Evolutionary conservation across 1,140 invertebrate species (phyloP).

Genomic region (Pinna nobilis): DNA sequence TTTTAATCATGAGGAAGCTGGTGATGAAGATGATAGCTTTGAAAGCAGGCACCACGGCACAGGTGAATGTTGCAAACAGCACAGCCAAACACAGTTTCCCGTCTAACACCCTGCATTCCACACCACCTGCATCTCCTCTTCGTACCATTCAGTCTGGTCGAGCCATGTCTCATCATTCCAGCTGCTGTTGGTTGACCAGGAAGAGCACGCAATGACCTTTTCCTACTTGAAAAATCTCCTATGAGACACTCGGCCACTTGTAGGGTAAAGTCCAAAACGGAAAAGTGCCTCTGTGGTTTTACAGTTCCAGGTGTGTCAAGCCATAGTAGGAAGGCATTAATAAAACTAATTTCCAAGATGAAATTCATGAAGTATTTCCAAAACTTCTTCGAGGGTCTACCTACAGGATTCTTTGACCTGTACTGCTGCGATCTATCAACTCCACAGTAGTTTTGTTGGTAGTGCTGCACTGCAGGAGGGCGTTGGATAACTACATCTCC

Average conservation of each 20-base stretch:
- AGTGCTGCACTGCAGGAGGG: conserved; percentile 2
- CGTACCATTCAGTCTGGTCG: background rate
- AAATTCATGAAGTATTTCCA: conserved; percentile 28
- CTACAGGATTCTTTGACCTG: conserved; percentile 24
- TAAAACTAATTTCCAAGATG: conserved; percentile 13
- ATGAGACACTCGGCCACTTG: conserved; percentile 10
- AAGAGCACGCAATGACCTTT: background rate
- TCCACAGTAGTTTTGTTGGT: conserved; percentile 20
- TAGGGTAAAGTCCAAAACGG: background rate
- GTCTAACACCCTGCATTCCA: background rate
- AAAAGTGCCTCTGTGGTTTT: conserved; percentile 2
- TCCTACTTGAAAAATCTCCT: conserved; percentile 4
- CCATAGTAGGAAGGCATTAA: conserved; percentile 21
- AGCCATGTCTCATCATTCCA: background rate
- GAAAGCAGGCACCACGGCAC: conserved; percentile 14
- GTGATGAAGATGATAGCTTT: conserved; percentile 1
- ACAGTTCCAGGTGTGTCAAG: background rate
- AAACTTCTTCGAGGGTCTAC: conserved; percentile 15
- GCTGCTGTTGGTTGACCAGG: background rate
- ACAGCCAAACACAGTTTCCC: background rate
- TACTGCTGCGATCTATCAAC: conserved; percentile 21
- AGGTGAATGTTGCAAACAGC: background rate
- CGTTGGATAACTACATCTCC: background rate
- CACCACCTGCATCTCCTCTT: background rate
- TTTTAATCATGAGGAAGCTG: background rate